Percentiles rank a stretch among this genome's conserved stretches.
These are phyloP conservation scores for Calephelis perditalis DNA, from an alignment of 2,888 invertebrate species.

Conservation along the genomic window DNA sequence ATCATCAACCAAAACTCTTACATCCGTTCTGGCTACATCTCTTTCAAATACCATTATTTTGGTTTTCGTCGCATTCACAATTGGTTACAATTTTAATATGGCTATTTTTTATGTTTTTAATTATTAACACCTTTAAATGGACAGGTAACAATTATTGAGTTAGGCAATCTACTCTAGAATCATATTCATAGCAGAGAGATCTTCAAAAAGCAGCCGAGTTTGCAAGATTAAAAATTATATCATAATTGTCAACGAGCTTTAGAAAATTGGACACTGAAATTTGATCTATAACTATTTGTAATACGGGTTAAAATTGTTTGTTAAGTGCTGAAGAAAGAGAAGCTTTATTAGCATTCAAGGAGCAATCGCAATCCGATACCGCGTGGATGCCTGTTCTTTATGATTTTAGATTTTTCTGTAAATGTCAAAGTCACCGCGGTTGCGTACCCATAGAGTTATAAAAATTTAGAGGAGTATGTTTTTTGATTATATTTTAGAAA, in stretches of 20 bases:
- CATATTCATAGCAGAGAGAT: background rate
- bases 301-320: slow-evolving; percentile 21
- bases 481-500: too few species aligned
- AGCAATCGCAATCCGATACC: slow-evolving; percentile 67
- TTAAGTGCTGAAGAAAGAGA: slow-evolving; percentile 25
- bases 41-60: too few species aligned
- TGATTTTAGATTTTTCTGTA: slow-evolving; percentile 75
- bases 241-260: slow-evolving; percentile 4
- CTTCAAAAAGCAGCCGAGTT: background rate
- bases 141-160: background rate
- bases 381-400: slow-evolving; percentile 58
- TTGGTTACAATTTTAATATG: too few species aligned
- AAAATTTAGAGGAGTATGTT: background rate
- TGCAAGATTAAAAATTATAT: background rate
- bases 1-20: too few species aligned
- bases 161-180: background rate
- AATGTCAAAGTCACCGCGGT: slow-evolving; percentile 60
- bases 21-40: too few species aligned
- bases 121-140: too few species aligned
- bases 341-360: slow-evolving; percentile 60
- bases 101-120: too few species aligned
- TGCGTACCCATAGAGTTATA: background rate
- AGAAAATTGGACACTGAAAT: background rate
- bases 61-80: too few species aligned
- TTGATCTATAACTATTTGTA: background rate